A percentile compares a stretch with the other conserved stretches of the same genome.
phyloP scores from a whole-genome alignment of 1,140 invertebrate genomes.

The Periplaneta americana region DNA sequence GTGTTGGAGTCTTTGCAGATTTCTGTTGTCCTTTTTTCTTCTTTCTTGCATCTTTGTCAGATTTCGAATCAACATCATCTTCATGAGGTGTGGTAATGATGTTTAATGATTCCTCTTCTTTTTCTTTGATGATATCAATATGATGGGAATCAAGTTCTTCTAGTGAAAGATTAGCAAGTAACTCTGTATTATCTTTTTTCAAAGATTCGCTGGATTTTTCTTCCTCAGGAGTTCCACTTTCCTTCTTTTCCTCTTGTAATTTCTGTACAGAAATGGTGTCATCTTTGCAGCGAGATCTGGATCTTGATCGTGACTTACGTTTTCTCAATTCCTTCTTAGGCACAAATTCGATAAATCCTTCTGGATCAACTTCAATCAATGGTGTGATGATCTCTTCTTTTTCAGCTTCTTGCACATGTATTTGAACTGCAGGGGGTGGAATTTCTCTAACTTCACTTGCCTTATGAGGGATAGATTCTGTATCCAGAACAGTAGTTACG shows the following conservation, averaged over 20 bases:
- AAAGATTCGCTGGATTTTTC: background rate
- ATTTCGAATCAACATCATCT: background rate
- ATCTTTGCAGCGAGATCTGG: slow-evolving; percentile 26
- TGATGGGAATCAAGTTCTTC: background rate
- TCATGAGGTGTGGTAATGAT: background rate
- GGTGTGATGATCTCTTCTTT: slow-evolving; percentile 24
- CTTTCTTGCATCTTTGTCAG: background rate
- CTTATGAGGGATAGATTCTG: background rate
- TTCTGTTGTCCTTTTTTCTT: background rate
- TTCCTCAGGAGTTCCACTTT: background rate
- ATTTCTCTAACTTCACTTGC: background rate
- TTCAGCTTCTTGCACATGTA: slow-evolving; percentile 4
- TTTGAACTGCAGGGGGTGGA: background rate
- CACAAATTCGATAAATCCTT: slow-evolving; percentile 44
- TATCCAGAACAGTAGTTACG: background rate
- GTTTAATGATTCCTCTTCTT: too few relatives aligned
- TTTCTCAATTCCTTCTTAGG: slow-evolving; percentile 38
- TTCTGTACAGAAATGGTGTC: background rate
- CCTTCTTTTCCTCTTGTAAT: background rate
- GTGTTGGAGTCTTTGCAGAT: background rate
- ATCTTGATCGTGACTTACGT: slow-evolving; percentile 40
- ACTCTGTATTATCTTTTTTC: background rate
- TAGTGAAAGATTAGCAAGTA: background rate
- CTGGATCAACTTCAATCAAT: slow-evolving; percentile 38
- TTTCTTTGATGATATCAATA: too few relatives aligned